These are phyloP conservation scores for Proisotoma minuta DNA, from an alignment of 2,888 invertebrate species.

Conservation along the genomic window DNA sequence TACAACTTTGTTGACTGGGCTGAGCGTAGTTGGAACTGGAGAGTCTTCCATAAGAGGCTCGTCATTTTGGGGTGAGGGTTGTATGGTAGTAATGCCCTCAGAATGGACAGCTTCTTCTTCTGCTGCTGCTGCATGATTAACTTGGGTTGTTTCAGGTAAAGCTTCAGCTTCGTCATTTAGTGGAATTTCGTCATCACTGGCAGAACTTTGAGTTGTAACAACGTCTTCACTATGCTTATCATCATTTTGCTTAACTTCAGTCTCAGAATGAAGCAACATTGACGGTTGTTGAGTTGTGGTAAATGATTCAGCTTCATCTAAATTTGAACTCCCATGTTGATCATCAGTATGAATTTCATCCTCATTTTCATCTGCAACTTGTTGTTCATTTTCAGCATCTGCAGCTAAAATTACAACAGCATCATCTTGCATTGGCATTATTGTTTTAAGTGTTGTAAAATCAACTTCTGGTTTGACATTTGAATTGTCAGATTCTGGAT, in stretches of 20 bases:
- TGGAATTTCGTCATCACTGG: slow-evolving; percentile 11
- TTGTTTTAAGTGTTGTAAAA: not conserved
- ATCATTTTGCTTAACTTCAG: not conserved
- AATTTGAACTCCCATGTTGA: slow-evolving; percentile 11
- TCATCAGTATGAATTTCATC: slow-evolving; percentile 7
- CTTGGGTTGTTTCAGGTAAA: not conserved
- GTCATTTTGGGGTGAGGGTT: not conserved
- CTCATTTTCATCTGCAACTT: slow-evolving; percentile 5
- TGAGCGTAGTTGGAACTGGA: not conserved
- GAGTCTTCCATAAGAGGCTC: not conserved
- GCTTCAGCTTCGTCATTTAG: not conserved
- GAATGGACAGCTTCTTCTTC: not conserved
- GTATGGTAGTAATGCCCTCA: not conserved
- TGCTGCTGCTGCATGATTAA: not conserved
- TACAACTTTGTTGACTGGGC: slow-evolving; percentile 25
- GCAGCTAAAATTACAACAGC: not conserved
- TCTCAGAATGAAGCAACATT: not conserved
- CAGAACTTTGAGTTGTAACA: not conserved
- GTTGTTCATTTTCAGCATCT: not conserved
- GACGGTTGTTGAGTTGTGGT: not conserved
- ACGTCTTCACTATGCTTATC: not conserved
- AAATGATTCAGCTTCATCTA: too few relatives aligned
- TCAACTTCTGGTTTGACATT: not conserved
- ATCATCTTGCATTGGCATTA: not conserved
- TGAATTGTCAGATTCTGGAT: not conserved